Evolutionary conservation across 2,888 invertebrate genomes (phyloP).

Genomic region (Gnatocerus cornutus): DNA sequence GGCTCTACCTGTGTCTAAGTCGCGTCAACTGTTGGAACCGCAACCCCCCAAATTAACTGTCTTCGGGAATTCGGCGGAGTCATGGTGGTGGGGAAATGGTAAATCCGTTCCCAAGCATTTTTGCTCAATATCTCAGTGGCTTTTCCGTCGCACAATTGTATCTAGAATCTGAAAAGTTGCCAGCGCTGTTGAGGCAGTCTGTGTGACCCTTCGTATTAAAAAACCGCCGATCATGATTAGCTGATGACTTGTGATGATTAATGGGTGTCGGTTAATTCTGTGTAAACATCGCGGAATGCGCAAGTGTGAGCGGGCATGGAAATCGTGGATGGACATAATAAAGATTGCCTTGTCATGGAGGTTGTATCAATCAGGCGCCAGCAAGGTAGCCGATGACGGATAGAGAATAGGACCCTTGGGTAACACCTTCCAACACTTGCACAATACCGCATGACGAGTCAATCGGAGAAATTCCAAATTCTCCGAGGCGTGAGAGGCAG

Average conservation of each 20-base stretch:
- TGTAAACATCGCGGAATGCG: conserved; percentile 51
- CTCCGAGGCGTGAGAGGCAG: conserved; percentile 5
- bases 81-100: conserved; percentile 21
- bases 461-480: conserved; percentile 42
- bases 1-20: conserved; percentile 55
- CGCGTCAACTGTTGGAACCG: conserved; percentile 57
- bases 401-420: conserved; percentile 45
- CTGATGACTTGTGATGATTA: conserved; percentile 54
- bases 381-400: conserved; percentile 54
- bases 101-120: neutral
- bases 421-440: conserved; percentile 46
- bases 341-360: conserved; percentile 49
- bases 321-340: conserved; percentile 30
- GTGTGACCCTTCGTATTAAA: conserved; percentile 17
- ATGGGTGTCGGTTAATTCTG: conserved; percentile 54
- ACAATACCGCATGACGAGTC: conserved; percentile 48
- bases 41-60: conserved; percentile 47
- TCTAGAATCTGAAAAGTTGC: conserved; percentile 2
- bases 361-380: conserved; percentile 56
- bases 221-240: conserved; percentile 39
- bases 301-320: conserved; percentile 45
- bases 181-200: conserved; percentile 1
- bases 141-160: conserved; percentile 3
- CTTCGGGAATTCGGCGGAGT: conserved; percentile 37
- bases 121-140: neutral